These are phyloP conservation scores for Greenwoodochromis staneri DNA, from an alignment of 2,113 vertebrate genomes.

Conservation along the genomic window DNA sequence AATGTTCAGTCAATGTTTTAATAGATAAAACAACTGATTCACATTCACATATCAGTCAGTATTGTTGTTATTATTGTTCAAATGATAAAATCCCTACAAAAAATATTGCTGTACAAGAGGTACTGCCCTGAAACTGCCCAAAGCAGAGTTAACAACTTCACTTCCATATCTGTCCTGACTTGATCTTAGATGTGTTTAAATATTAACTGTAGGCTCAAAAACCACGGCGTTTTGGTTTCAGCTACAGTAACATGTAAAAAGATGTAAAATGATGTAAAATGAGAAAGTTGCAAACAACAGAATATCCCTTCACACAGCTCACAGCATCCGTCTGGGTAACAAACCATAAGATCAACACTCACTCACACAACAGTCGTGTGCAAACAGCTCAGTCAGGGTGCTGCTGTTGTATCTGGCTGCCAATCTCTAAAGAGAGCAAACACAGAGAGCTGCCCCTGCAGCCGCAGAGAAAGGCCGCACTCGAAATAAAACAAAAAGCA, in stretches of 20 bases:
- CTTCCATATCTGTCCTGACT: neutral
- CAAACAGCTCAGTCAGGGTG: neutral
- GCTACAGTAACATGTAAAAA: neutral
- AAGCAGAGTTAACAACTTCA: neutral
- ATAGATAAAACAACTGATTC: neutral
- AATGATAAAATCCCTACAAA: neutral
- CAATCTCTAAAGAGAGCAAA: neutral
- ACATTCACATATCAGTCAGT: neutral
- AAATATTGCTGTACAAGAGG: accelerated
- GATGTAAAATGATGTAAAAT: accelerated
- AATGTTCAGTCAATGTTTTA: neutral
- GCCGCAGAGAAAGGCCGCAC: neutral
- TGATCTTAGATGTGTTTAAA: neutral
- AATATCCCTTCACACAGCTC: neutral
- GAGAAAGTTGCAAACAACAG: neutral
- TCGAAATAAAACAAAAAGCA: neutral
- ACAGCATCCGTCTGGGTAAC: neutral
- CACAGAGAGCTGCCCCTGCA: neutral
- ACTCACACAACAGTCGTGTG: neutral
- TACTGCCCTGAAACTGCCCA: neutral
- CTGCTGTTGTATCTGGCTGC: neutral
- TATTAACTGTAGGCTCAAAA: accelerated
- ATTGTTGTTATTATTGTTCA: neutral
- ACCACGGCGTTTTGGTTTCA: accelerated
- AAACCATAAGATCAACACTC: neutral